phyloP scores from a whole-genome alignment of 2,888 invertebrate genomes.

The Acrobasis repandana region DNA sequence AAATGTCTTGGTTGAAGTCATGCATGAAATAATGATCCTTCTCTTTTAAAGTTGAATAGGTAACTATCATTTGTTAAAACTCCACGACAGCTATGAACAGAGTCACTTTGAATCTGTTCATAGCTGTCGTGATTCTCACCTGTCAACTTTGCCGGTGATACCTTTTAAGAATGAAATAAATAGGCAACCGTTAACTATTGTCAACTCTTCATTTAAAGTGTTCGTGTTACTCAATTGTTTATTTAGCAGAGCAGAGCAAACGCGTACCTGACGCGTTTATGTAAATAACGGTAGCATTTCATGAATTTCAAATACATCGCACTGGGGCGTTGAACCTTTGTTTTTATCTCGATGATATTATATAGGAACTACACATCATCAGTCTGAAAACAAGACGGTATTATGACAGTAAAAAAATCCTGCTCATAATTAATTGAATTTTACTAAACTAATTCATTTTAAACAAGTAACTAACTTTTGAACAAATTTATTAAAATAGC shows the following conservation, averaged over 20 bases:
- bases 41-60: too few species aligned
- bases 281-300: constrained; percentile 23
- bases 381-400: too few species aligned
- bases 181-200: constrained; percentile 9
- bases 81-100: too few species aligned
- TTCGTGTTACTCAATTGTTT: constrained; percentile 14
- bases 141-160: background rate
- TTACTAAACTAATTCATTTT: too few species aligned
- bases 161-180: background rate
- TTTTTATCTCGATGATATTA: constrained; percentile 21
- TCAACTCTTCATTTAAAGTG: constrained; percentile 8
- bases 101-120: too few species aligned
- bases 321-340: constrained; percentile 27
- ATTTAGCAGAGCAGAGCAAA: constrained; percentile 17
- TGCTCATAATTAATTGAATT: background rate
- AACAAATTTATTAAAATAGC: background rate
- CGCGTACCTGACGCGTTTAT: constrained; percentile 25
- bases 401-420: background rate
- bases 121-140: too few species aligned
- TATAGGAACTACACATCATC: background rate
- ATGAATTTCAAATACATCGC: constrained; percentile 27
- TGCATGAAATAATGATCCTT: too few species aligned
- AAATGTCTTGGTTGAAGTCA: too few species aligned
- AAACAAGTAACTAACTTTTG: background rate
- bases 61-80: too few species aligned